Evolutionary conservation across 1,140 invertebrate genomes (phyloP).

Genomic region (Leucophenga varia): DNA sequence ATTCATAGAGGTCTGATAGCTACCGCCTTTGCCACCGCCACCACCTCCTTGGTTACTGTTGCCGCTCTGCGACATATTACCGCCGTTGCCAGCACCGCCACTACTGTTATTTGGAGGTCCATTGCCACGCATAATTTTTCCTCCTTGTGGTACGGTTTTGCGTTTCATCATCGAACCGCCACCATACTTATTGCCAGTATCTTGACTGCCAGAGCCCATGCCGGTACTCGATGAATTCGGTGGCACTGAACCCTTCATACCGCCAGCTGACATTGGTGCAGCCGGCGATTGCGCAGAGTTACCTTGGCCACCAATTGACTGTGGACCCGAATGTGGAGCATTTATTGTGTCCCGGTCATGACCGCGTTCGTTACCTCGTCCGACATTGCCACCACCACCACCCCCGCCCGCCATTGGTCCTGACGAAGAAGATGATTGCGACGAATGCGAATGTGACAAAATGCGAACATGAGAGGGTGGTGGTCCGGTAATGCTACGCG

Average conservation of each 20-base stretch:
- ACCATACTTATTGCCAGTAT: slow-evolving; percentile 41
- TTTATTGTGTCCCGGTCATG: slow-evolving; percentile 32
- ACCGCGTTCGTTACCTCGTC: slow-evolving; percentile 22
- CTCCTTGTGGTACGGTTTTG: slow-evolving; percentile 37
- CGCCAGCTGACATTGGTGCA: slow-evolving; percentile 33
- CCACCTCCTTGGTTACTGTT: slow-evolving; percentile 29
- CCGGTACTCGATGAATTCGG: slow-evolving; percentile 19
- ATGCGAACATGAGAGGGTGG: slow-evolving; percentile 33
- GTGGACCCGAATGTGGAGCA: slow-evolving; percentile 12
- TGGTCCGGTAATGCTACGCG: slow-evolving; percentile 45
- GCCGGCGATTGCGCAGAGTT: slow-evolving; percentile 32
- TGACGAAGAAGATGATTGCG: slow-evolving; percentile 4
- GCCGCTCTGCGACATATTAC: slow-evolving; percentile 29
- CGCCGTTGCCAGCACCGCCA: slow-evolving; percentile 17
- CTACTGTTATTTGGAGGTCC: slow-evolving; percentile 21
- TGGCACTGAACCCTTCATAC: slow-evolving; percentile 32
- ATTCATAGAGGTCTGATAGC: slow-evolving; percentile 39
- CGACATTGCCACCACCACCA: slow-evolving; percentile 1
- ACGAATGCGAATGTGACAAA: slow-evolving; percentile 20
- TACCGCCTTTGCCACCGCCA: slow-evolving; percentile 24
- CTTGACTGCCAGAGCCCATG: slow-evolving; percentile 15
- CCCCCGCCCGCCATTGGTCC: background rate
- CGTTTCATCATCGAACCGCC: slow-evolving; percentile 45
- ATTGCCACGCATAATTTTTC: slow-evolving; percentile 44
- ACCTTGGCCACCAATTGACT: slow-evolving; percentile 15